Percentiles rank a stretch among this genome's conserved stretches.
Evolutionary conservation across 2,888 invertebrate species (phyloP).

Genomic region (Macroteleia sp.): DNA sequence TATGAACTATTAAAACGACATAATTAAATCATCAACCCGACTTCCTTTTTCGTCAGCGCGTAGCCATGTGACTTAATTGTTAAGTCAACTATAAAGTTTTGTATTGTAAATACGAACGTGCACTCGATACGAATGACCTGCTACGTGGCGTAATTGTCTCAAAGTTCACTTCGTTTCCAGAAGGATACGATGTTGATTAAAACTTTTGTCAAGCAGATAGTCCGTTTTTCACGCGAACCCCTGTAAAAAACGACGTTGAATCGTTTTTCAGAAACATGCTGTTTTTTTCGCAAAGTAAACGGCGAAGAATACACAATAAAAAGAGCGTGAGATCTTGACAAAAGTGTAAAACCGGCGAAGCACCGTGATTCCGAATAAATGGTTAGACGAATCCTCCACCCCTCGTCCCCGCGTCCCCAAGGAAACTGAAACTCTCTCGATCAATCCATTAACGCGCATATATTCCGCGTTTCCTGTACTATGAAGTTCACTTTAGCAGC

Average conservation of each 20-base stretch:
- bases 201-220: constrained; percentile 47
- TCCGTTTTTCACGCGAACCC: constrained; percentile 32
- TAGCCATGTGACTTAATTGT: constrained; percentile 38
- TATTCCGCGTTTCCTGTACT: constrained; percentile 36
- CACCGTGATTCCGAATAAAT: constrained; percentile 14
- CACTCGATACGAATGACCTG: constrained; percentile 24
- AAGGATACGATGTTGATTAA: constrained; percentile 53
- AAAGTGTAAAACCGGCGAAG: constrained; percentile 15
- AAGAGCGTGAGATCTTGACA: too few species aligned
- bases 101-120: constrained; percentile 51
- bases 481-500: constrained; percentile 42
- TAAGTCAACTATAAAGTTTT: constrained; percentile 47
- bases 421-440: constrained; percentile 35
- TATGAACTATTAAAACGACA: constrained; percentile 23
- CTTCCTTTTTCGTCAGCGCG: not conserved
- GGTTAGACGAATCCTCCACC: constrained; percentile 1
- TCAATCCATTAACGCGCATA: constrained; percentile 53
- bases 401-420: not conserved
- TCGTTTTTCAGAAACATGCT: too few species aligned
- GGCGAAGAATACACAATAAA: constrained; percentile 38
- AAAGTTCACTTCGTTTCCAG: constrained; percentile 26
- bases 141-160: constrained; percentile 25
- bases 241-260: too few species aligned
- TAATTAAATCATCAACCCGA: constrained; percentile 14
- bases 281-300: too few species aligned